Base-by-base conservation (phyloP, 2,113 vertebrate genomes). In the Hymenochirus boettgeri region DNA sequence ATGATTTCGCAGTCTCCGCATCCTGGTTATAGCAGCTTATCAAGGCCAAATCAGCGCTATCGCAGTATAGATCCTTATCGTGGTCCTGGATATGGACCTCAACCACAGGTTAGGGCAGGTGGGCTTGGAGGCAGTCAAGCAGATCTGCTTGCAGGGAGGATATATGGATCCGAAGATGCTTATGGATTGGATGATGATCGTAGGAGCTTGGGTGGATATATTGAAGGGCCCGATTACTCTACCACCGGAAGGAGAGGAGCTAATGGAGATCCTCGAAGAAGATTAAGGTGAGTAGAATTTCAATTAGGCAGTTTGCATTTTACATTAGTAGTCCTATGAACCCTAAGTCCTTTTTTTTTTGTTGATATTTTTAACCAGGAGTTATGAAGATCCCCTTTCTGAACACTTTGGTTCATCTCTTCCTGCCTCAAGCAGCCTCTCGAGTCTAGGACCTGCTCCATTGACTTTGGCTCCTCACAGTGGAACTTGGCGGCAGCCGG, bases 361-460 rank as follows among this genome's bases (percentile, higher is more conserved):
- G 4, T 31, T 31, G 4, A 5, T 31, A 5, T 31, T 31, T 33
- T 33, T 33, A 33, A 33, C 1, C 71, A 93, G 93, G 90, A 98
- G 95, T 56, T 98, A 97, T 0, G 96, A 99, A 72, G 94, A 93
- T 70, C 91, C 92, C 66, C 84, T 98, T 74, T 92, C 92, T 15
- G 92, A 91, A 0, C 83, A 91, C 76, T 95, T 92, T 80, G 95
- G 93, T 47, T 97, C 89, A 88, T 79, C 74, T 2, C 90, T 92
- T 0, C 96, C 96, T 0, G 71, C 96, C 77, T 93, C 94, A 26
- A 94, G 93, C 0, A 97, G 94, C 7, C 73, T 98, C 83, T 93
- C 96, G 80, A 96, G 94, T 82, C 88, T 94, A 71, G 84, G 95
- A 15, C 91, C 92, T 71, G 93, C 94, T 35, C 88, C 80, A 0